Conservation (phyloP, 2,113 vertebrate species). For the Tapirus terrestris region DNA sequence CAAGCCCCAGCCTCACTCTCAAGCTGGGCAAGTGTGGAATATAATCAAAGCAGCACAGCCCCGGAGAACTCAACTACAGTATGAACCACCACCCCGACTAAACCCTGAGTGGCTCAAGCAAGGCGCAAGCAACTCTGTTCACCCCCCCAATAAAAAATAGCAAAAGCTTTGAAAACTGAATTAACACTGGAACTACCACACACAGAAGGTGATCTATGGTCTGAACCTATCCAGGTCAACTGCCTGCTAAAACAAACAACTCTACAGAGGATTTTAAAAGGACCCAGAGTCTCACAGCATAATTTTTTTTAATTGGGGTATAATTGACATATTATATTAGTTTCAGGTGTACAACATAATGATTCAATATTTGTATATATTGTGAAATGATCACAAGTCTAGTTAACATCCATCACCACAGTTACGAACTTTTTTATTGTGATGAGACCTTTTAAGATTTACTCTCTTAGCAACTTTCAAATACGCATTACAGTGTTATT, state of each 20-base stretch:
- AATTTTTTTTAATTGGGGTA: neutral
- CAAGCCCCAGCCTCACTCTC: neutral
- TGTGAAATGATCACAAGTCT: neutral
- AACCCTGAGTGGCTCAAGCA: neutral
- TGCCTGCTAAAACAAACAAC: neutral
- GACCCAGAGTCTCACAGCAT: neutral
- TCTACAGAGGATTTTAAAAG: neutral
- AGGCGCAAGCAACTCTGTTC: neutral
- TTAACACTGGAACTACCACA: neutral
- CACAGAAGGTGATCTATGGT: neutral
- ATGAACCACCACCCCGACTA: neutral
- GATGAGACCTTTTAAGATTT: neutral
- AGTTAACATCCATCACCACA: neutral
- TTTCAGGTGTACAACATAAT: neutral
- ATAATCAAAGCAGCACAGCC: neutral
- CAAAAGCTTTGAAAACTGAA: slow-evolving; percentile 2
- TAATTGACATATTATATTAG: neutral
- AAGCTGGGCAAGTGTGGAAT: neutral
- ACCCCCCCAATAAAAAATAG: neutral
- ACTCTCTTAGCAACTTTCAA: neutral
- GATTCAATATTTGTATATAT: neutral
- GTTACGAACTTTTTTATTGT: neutral
- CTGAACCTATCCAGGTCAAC: neutral
- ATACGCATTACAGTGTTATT: no score
- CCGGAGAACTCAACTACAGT: neutral